Conservation (phyloP, 2,888 invertebrate genomes). For the Plemyria rubiginata region DNA sequence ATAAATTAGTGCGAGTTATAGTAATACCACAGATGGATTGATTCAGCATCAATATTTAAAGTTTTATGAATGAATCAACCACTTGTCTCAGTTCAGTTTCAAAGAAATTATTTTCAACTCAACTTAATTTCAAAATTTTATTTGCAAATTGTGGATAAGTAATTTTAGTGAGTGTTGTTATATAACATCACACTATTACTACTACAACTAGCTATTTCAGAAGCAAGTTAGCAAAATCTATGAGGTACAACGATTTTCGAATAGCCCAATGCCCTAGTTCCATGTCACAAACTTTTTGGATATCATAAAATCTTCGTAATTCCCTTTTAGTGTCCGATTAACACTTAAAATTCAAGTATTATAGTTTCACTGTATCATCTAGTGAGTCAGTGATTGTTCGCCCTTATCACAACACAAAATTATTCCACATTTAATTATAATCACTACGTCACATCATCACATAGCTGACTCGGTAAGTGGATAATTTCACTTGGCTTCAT, state of each 20-base stretch:
- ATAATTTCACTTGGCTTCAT: neutral
- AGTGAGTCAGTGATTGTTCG: slow-evolving; percentile 6
- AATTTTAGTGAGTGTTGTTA: slow-evolving; percentile 10
- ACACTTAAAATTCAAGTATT: neutral
- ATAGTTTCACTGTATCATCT: neutral
- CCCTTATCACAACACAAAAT: slow-evolving; percentile 23
- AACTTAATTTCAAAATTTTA: slow-evolving; percentile 4
- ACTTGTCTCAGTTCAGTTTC: slow-evolving; percentile 1
- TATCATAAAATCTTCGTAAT: slow-evolving; percentile 1
- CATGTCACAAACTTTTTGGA: neutral
- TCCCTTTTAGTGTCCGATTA: neutral
- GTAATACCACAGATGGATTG: slow-evolving; percentile 3
- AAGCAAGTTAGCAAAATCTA: slow-evolving; percentile 17
- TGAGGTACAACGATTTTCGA: slow-evolving; percentile 3
- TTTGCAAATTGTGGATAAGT: slow-evolving; percentile 3
- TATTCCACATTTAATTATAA: slow-evolving; percentile 6
- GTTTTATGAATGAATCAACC: neutral
- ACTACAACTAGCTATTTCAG: slow-evolving; percentile 23
- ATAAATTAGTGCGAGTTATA: slow-evolving; percentile 1
- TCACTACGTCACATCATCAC: neutral
- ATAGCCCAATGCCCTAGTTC: neutral
- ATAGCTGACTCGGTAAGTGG: neutral
- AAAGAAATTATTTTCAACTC: neutral
- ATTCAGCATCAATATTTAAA: neutral
- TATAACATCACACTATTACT: slow-evolving; percentile 28